Base-by-base conservation (phyloP, 2,113 vertebrate genomes). In the Zosterops lateralis region DNA sequence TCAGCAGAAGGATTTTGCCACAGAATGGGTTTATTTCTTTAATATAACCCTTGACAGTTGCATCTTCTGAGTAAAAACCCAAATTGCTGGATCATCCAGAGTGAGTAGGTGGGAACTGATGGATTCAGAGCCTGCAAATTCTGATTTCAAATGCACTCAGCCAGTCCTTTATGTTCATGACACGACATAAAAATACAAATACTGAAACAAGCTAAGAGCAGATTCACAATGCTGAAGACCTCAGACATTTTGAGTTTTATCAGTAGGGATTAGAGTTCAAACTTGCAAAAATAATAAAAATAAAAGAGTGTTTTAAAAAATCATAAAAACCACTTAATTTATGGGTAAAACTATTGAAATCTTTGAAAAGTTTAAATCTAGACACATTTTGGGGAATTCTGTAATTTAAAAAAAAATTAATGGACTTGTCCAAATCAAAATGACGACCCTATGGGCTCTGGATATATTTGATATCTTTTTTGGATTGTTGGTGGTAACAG, bases 301-400 rank as follows among this genome's bases (percentile, higher is more conserved):
- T 28, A 8, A 7, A 65, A 17, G 6, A 9, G 9, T 16, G 13
- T 19, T 12, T 7, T 6, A 17, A 56, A 57, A 53, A 40, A 21
- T 14, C 0, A 47, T 38, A 10, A 0, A 19, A 48, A 28, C 29
- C 2, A 0, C 2, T 32, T 60, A 17, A 18, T 65, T 82, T 74
- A 6, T n/a, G 4, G 2, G 3, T 20, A 25, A 62, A 38, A 40
- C 6, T 24, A 4, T 6, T 65, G 11, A 79, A 75, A 28, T 28
- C 4, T 47, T 71, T 60, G 18, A 44, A n/a, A 75, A 87, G 7
- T 13, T 67, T 90, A 6, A 19, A 42, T 44, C 19, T 36, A 54
- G 42, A 48, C 17, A 54, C 1, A 45, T 51, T 61, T 18, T 0
- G 2, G 24, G 6, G 8, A 74, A 74, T 40, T 61, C 9, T 17